These are phyloP conservation scores for Eira barbara DNA, from an alignment of 2,113 vertebrate species.

Conservation along the genomic window DNA sequence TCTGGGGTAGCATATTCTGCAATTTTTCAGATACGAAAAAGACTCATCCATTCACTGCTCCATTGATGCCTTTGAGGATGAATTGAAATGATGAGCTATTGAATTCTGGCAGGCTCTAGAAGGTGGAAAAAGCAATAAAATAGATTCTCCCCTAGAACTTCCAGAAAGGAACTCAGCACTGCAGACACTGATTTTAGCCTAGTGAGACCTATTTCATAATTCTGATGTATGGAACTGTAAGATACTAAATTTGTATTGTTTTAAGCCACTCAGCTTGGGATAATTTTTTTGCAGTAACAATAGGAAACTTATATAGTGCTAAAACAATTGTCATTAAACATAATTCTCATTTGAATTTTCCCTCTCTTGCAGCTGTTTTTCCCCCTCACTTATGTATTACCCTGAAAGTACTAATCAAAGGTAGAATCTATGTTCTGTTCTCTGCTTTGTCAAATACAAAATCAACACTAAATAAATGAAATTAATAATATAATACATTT, in stretches of 20 bases:
- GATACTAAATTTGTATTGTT: background rate
- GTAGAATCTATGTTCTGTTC: background rate
- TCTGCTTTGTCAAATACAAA: background rate
- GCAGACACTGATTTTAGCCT: background rate
- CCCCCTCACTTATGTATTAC: background rate
- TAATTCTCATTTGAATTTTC: background rate
- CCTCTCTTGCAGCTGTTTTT: background rate
- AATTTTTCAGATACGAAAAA: background rate
- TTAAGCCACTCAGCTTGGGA: background rate
- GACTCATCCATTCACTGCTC: background rate
- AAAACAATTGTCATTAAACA: background rate
- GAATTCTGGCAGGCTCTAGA: background rate
- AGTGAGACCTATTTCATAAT: background rate
- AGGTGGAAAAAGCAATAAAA: background rate
- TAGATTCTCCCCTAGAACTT: background rate
- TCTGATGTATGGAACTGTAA: background rate
- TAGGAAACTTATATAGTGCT: background rate
- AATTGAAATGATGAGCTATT: accelerated
- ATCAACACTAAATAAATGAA: background rate
- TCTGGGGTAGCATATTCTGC: background rate
- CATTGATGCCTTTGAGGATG: background rate
- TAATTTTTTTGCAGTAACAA: background rate
- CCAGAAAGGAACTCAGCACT: background rate
- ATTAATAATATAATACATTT: background rate
- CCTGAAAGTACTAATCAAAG: background rate